These are phyloP conservation scores for Choloepus hoffmanni DNA, from an alignment of 2,113 vertebrate genomes.

Conservation along the genomic window DNA sequence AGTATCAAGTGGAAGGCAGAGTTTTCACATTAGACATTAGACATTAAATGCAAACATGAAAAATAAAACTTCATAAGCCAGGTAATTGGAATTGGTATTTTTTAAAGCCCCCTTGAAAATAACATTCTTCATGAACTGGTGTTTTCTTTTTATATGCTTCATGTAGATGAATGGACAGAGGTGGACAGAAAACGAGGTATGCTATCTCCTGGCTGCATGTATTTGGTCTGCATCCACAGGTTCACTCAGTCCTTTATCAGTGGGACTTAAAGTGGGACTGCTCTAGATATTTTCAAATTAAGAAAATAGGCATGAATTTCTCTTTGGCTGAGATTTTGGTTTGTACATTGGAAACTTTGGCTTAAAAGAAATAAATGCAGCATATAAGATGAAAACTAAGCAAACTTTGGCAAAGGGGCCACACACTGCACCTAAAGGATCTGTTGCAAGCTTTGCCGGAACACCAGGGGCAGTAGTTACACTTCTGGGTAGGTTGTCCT, in stretches of 20 bases:
- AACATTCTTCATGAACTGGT: constrained; percentile 85
- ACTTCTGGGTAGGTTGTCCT: background rate
- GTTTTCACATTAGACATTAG: background rate
- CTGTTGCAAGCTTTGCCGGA: background rate
- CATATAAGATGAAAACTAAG: background rate
- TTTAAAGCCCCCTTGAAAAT: constrained; percentile 77
- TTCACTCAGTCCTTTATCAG: constrained; percentile 63
- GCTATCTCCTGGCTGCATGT: constrained; percentile 86
- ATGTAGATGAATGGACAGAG: constrained; percentile 97
- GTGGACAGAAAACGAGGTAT: constrained; percentile 98
- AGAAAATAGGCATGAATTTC: constrained; percentile 42
- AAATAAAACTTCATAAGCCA: background rate
- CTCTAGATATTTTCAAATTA: background rate
- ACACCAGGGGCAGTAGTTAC: background rate
- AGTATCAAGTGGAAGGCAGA: constrained; percentile 5
- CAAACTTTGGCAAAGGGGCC: background rate
- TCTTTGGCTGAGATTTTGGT: background rate
- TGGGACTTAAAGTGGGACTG: constrained; percentile 17
- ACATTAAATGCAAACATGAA: constrained; percentile 55
- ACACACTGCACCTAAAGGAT: background rate
- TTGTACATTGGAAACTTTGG: constrained; percentile 20
- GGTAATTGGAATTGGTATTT: constrained; percentile 68
- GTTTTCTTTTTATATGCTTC: constrained; percentile 91
- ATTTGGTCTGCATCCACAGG: constrained; percentile 76
- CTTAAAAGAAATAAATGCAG: constrained; percentile 17